These are phyloP conservation scores for Rhopilema esculentum DNA, from an alignment of 30 jellyfish, hydroid and myxozoan species.

Conservation along the genomic window DNA sequence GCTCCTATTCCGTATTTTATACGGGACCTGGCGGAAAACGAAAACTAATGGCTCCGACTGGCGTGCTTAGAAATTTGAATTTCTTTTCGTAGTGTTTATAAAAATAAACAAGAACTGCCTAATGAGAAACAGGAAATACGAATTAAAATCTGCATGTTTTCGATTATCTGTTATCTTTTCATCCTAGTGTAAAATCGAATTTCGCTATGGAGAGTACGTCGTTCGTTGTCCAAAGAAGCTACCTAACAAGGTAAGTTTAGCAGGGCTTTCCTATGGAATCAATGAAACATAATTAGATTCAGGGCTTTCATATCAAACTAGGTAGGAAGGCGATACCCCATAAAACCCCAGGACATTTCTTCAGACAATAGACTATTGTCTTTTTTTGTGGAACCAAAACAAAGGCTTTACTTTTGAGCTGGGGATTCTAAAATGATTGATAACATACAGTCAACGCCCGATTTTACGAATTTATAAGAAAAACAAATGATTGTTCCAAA, in stretches of 20 bases:
- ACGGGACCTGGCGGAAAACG: not conserved
- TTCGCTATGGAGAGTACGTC: constrained; percentile 57
- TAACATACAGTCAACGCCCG: no score
- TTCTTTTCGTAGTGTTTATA: not conserved
- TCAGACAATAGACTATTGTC: no score
- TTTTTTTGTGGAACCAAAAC: no score
- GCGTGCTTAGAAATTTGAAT: not conserved
- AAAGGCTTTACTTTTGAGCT: no score
- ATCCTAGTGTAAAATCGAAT: constrained; percentile 60
- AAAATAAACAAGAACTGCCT: not conserved
- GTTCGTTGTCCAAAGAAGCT: constrained; percentile 68
- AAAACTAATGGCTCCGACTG: not conserved
- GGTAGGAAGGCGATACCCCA: no score
- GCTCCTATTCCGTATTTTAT: not conserved
- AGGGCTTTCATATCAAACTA: no score
- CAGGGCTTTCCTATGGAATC: not conserved
- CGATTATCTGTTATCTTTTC: not conserved
- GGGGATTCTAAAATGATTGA: no score
- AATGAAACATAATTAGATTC: not conserved
- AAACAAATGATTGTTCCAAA: no score
- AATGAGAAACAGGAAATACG: constrained; percentile 35
- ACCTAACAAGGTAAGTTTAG: constrained; percentile 47
- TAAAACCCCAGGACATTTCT: no score
- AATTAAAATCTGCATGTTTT: not conserved
- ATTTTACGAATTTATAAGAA: no score